Conservation (phyloP, 2,888 invertebrate species). For the Strigamia transsilvanica region DNA sequence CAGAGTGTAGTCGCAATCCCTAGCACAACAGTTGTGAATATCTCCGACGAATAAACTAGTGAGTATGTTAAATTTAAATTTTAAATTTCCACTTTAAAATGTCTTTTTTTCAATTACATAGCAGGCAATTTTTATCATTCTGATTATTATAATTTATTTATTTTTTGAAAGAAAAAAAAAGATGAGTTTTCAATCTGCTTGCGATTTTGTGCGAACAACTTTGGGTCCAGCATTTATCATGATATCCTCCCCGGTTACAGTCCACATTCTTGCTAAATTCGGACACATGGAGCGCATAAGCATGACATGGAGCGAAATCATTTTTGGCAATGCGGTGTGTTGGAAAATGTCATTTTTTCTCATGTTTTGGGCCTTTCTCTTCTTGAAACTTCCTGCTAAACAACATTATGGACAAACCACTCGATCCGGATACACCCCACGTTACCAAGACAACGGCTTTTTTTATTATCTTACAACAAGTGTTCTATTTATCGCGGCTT, state of each 20-base stretch:
- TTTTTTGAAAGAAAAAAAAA: no score
- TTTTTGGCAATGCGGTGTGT: slow-evolving; percentile 47
- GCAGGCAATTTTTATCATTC: no score
- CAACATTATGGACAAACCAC: slow-evolving; percentile 66
- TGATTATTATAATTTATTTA: no score
- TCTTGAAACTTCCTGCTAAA: slow-evolving; percentile 64
- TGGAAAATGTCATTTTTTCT: slow-evolving; percentile 59
- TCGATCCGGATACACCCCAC: slow-evolving; percentile 66
- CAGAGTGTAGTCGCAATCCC: no score
- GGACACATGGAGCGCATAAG: background rate
- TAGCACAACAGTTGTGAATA: no score
- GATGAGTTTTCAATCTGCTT: no score
- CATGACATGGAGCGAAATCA: background rate
- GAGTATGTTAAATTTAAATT: no score
- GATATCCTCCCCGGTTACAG: background rate
- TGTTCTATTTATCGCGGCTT: slow-evolving; percentile 61
- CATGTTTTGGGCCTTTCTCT: slow-evolving; percentile 64
- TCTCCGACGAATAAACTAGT: no score
- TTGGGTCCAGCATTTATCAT: background rate
- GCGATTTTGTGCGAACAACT: no score
- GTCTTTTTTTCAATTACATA: no score
- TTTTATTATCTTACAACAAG: slow-evolving; percentile 62
- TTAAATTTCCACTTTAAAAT: no score
- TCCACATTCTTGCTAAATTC: background rate
- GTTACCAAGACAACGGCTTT: slow-evolving; percentile 66